Evolutionary conservation across 2,888 invertebrate species (phyloP), one percentile per base, ranked within the genome.

Genomic region (Strigamia transsilvanica): DNA sequence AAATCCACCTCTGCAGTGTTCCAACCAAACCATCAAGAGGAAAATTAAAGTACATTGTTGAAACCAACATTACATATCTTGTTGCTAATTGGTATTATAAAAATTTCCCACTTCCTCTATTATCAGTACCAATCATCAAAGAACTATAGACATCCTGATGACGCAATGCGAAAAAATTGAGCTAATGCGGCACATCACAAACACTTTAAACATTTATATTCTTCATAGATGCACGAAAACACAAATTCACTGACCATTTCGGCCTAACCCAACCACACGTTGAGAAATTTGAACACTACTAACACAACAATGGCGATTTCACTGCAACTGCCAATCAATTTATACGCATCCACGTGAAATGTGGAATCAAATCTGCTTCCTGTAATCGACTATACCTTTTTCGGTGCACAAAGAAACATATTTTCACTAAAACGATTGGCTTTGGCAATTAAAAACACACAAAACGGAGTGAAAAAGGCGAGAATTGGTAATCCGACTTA

Each of bases 401-500:
- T 56, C 2, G 18, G 18, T 9, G 56, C 56, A 56, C 18, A 56
- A 56, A 46, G 5, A 56, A 38, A 56, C 18, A 56, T 18, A 56
- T 18, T 56, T 56, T 56, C 56, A 56, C 56, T 18, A 7, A 56
- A 21, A 1, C 0, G 4, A 18, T 18, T 18, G n/a, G 18, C 9
- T 56, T 18, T 9, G 18, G 2, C 6, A 15, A 56, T 9, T 56
- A 18, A 18, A 56, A 56, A 56, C 18, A 18, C 56, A 56, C 56
- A 56, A 56, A 56, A 56, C 21, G 56, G n/a, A n/a, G 46, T 46
- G n/a, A 46, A n/a, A 46, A 46, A n/a, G 13, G 5, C 13, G 56
- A 56, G 56, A 15, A 56, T 6, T 56, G 9, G 56, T 56, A 56
- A 18, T 56, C 56, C 56, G 32, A 90, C 87, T 84, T 93, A 92